phyloP scores from a whole-genome alignment of 1,140 invertebrate species.

The Trachymyrmex cornetzi region DNA sequence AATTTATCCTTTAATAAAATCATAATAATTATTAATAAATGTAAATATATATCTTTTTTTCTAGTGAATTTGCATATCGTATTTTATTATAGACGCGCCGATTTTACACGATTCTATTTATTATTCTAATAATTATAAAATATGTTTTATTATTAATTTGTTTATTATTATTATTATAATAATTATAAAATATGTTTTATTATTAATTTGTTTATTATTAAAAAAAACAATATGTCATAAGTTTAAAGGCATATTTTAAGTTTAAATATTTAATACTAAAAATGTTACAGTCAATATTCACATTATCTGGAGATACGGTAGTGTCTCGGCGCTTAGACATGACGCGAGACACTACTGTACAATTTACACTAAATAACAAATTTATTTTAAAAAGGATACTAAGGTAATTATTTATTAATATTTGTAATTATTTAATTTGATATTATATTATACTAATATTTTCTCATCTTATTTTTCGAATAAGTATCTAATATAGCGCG shows the following conservation, averaged over 20 bases:
- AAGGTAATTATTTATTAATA: neutral
- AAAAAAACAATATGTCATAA: neutral
- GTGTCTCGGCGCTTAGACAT: no score
- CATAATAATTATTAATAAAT: neutral
- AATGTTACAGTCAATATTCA: neutral
- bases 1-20: neutral
- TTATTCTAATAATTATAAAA: neutral
- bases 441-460: neutral
- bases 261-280: neutral
- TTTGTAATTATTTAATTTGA: neutral
- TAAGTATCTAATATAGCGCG: neutral
- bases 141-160: neutral
- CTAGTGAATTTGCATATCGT: neutral
- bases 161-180: neutral
- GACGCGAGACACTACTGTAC: neutral
- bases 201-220: neutral
- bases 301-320: neutral
- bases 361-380: conserved; percentile 13
- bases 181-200: conserved; percentile 10
- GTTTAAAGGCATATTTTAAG: neutral
- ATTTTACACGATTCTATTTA: neutral
- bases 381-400: neutral
- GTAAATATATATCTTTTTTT: neutral
- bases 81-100: neutral
- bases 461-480: neutral